Evolutionary conservation across 2,888 invertebrate species (phyloP), one percentile per base, ranked within the genome.

Genomic region (Heliconius cydno): DNA sequence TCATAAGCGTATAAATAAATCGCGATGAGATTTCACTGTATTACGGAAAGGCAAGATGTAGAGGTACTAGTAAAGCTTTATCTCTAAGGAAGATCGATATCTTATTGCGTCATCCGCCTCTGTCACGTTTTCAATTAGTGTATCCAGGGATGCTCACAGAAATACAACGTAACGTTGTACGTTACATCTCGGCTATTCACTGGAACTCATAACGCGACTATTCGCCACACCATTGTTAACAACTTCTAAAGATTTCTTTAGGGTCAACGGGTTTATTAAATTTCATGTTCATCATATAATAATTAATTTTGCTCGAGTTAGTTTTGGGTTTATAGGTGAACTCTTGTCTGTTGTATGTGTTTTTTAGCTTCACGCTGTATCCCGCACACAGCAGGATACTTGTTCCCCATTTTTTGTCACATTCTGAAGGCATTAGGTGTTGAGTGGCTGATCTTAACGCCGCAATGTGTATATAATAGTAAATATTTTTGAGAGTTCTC

Each of bases 51-150:
- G 63, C 60, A 68, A 63, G 28, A 34, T n/a, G 57, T 9, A 57
- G 19, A 52, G 60, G 52, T 72, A 34, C 52, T 22, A 3, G 22
- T 15, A 75, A 74, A 78, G 75, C 78, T 67, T 80, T 80, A 63
- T 77, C 67, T 79, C 52, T 66, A 52, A 60, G 81, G 81, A 79
- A 84, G 83, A 81, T 75, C 75, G 85, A 86, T 86, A 86, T 84
- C 85, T 84, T 81, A 79, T 82, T 77, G 81, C 85, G 79, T 84
- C 78, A 77, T 46, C 68, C 73, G 71, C 41, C 76, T 76, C 81
- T 67, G 91, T 92, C 93, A 93, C 93, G 94, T 93, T 92, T 93
- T 92, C 92, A 92, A 93, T 94, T 93, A 93, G 92, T 89, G 87
- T 89, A 88, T 87, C 89, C 89, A 87, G 86, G 80, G 86, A 86